A percentile compares a stretch with the other conserved stretches of the same genome.
Conservation (phyloP, 1,140 invertebrate species). For the Hypsibius dujardini region DNA sequence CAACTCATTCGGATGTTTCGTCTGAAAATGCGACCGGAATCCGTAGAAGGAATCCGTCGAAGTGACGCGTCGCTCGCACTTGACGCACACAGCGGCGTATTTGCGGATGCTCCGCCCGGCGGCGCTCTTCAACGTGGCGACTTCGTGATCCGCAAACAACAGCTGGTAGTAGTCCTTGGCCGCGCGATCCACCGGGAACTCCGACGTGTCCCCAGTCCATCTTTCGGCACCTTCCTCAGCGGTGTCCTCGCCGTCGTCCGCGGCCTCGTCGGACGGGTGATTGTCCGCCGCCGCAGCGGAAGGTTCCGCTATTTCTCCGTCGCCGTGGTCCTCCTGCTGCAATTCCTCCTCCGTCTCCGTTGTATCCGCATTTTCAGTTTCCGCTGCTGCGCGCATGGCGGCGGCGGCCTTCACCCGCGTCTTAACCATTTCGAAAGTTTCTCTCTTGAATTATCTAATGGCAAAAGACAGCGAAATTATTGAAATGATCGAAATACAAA, state of each 20-base stretch:
- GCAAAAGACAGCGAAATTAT: too few relatives aligned
- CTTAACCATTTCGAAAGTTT: too few relatives aligned
- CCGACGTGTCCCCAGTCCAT: background rate
- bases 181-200: background rate
- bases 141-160: background rate
- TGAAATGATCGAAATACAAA: too few relatives aligned
- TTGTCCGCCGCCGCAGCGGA: background rate
- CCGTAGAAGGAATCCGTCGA: slow-evolving; percentile 1
- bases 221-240: too few relatives aligned
- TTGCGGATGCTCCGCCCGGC: background rate
- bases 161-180: background rate
- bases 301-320: background rate
- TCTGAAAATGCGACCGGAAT: background rate
- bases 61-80: background rate
- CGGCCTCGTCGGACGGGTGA: too few relatives aligned
- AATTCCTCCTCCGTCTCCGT: background rate
- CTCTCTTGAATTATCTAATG: too few relatives aligned
- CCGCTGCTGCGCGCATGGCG: background rate
- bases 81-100: background rate
- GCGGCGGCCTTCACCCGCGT: background rate
- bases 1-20: background rate
- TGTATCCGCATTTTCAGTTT: background rate
- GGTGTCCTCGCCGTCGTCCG: too few relatives aligned
- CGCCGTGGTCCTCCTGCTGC: background rate
- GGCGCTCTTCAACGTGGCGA: background rate